Base-by-base conservation (phyloP, 2,888 invertebrate genomes). In the Acronicta aceris region DNA sequence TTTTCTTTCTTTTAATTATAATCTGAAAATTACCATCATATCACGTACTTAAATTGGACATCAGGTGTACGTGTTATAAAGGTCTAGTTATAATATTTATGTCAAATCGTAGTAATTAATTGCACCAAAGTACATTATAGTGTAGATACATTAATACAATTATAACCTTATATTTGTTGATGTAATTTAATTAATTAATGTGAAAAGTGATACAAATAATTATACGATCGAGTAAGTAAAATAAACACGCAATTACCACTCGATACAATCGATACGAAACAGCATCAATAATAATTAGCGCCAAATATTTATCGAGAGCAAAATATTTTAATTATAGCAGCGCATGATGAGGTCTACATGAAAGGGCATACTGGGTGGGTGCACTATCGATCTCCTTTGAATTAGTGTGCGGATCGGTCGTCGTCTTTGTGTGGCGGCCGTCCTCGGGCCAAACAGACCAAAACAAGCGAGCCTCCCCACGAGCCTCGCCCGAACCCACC, bases 371-470 rank as follows among this genome's bases (percentile, higher is more conserved):
- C 84, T 84, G 87, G 90, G 86, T 83, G 90, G 92, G 89, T 91
- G 93, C 92, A 91, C 90, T 94, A 94, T 94, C 94, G 94, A 94
- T 94, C 93, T 93, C 88, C 84, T 90, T 91, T 91, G 93, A 94
- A 94, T 94, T 94, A 94, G 94, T 93, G 94, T 91, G 91, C 92
- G 92, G 90, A 93, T 93, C 94, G 94, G 88, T 88, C 90, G 89
- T 84, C 93, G 94, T 94, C 94, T 94, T 94, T 94, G 93, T 93
- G 92, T 87, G 87, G 87, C 76, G 81, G 82, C 91, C 92, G 91
- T 90, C 88, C 91, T 92, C 90, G 90, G 90, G 86, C 91, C 91
- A 95, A 95, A 95, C 92, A 94, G 94, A 94, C 95, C 94, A 94
- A 95, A 94, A 94, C 95, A 93, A 93, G 87, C 86, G 77, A 71